Conservation (phyloP, 1,140 invertebrate species). For the Elysia chlorotica region DNA sequence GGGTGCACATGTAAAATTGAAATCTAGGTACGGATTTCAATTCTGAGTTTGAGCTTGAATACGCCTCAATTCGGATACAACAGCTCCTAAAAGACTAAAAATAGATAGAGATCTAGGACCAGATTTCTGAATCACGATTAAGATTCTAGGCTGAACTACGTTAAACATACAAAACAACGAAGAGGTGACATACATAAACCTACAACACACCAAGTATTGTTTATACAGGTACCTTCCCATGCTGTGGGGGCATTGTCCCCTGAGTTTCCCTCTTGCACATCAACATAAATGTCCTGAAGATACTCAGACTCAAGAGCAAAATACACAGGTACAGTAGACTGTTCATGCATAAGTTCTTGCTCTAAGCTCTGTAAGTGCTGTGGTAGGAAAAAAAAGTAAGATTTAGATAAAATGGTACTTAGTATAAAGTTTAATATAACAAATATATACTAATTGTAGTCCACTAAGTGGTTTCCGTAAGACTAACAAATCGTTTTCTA, state of each 20-base stretch:
- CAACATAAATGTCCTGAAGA: constrained; percentile 76
- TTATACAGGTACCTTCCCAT: constrained; percentile 70
- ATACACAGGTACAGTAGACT: constrained; percentile 86
- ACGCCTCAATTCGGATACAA: background rate
- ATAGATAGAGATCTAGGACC: background rate
- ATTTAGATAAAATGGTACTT: too few species aligned
- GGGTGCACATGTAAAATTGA: too few species aligned
- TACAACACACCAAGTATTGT: too few species aligned
- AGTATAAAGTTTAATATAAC: too few species aligned
- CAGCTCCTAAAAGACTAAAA: background rate
- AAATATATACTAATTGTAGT: too few species aligned
- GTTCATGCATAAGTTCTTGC: constrained; percentile 78
- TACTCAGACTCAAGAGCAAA: constrained; percentile 76
- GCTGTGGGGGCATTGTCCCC: constrained; percentile 70
- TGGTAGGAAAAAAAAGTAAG: too few species aligned
- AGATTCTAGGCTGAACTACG: background rate
- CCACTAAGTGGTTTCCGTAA: too few species aligned
- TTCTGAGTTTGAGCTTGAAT: background rate
- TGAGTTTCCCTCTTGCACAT: constrained; percentile 70
- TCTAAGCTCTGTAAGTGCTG: constrained; percentile 80
- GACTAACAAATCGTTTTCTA: too few species aligned
- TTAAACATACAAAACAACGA: too few species aligned
- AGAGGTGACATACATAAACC: too few species aligned
- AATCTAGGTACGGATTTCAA: too few species aligned
- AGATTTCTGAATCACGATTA: background rate